phyloP scores from a whole-genome alignment of 2,113 vertebrate genomes.

The Eupsittula cactorum region DNA sequence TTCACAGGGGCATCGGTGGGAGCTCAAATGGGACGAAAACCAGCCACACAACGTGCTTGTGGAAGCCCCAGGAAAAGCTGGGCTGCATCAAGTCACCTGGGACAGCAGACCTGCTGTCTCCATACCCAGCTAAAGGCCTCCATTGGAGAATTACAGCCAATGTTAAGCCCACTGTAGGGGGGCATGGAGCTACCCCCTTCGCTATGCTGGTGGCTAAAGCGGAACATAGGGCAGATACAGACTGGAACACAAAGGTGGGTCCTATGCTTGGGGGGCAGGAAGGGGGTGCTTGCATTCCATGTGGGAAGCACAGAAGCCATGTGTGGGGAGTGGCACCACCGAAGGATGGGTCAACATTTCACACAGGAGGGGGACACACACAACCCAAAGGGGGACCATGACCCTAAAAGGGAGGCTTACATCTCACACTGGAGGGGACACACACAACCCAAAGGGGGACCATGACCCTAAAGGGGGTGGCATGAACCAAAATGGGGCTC shows the following conservation, averaged over 20 bases:
- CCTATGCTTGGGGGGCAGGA: too few relatives aligned
- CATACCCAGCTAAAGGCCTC: not conserved
- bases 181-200: not conserved
- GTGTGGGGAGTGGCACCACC: fast-evolving
- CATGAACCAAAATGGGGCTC: not conserved
- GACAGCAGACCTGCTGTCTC: not conserved
- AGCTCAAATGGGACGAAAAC: not conserved
- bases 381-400: not conserved
- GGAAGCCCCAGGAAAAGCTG: not conserved
- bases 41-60: fast-evolving
- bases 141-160: not conserved
- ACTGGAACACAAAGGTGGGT: not conserved
- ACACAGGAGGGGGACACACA: fast-evolving
- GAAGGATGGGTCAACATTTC: not conserved
- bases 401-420: not conserved
- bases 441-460: too few relatives aligned
- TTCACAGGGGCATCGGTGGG: not conserved
- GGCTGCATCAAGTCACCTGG: not conserved
- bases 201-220: fast-evolving
- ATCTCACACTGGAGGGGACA: not conserved
- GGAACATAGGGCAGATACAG: not conserved
- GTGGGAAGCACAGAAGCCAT: not conserved
- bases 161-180: not conserved
- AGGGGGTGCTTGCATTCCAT: not conserved
- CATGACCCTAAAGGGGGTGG: too few relatives aligned